Base-by-base conservation (phyloP, 2,888 invertebrate genomes). In the Caenorhabditis afra region DNA sequence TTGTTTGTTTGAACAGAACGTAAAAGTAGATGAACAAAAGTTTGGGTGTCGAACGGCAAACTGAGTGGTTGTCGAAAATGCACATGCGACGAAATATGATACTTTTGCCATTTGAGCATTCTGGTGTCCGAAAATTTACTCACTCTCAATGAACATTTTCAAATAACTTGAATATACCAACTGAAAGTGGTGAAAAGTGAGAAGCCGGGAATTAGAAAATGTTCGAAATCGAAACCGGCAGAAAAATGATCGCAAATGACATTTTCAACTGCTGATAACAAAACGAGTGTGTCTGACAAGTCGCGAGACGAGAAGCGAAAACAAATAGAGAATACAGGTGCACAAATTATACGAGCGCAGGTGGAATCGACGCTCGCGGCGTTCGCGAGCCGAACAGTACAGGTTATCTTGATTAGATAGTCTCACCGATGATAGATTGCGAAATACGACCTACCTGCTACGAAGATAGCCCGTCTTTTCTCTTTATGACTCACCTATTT, bases 321-420 rank as follows among this genome's bases (percentile, higher is more conserved):
- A 29, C 59, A 68, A 58, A 59, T 52, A 58, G 16, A 44, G 58
- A 29, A 35, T 41, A 52, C 50, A 41, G 16, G 39, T 49, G 68
- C 20, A 59, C 59, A 68, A 59, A 68, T 44, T 29, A 29, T 5
- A 29, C 29, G 29, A 29, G 29, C 3, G 29, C 29, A 29, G 59
- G 50, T 59, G 52, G 52, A 29, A 50, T 18, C 23, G 41, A 11
- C 53, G 23, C 11, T 12, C 49, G 50, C 14, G 45, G 44, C 29
- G 55, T 55, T 45, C 45, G 16, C 50, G 37, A 22, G 47, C 49
- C 45, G 68, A 68, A 52, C 39, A 18, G 52, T 47, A 58, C 41
- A 59, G 44, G 49, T 52, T 50, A 44, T 52, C 59, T 59, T 67
- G 67, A 68, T 68, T 52, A 61, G 70, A 70, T 47, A 55, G 35